phyloP scores from a whole-genome alignment of 2,797 vertebrate species.

The Alouatta caraya region DNA sequence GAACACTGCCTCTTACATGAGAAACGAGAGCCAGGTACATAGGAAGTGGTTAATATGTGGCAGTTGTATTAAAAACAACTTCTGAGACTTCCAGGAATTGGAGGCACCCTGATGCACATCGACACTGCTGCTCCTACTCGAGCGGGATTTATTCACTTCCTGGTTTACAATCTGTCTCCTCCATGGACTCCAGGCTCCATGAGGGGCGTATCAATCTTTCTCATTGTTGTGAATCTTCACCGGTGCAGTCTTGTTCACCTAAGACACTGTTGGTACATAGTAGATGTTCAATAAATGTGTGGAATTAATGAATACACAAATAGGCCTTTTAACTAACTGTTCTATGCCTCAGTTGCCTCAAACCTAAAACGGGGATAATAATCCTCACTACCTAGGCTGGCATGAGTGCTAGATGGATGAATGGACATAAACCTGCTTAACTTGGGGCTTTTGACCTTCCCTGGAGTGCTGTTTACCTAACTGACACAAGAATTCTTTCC shows the following conservation, averaged over 20 bases:
- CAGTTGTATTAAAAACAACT: background rate
- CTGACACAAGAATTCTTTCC: background rate
- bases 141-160: background rate
- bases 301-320: background rate
- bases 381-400: background rate
- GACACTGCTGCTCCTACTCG: background rate
- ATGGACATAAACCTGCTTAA: background rate
- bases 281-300: background rate
- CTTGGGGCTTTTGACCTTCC: background rate
- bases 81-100: background rate
- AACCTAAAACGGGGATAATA: background rate
- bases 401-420: background rate
- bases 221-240: background rate
- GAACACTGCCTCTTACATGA: rapidly evolving
- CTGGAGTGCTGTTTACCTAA: background rate
- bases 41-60: too few relatives aligned
- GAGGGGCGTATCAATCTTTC: background rate
- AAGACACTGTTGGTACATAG: background rate
- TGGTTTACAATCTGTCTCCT: background rate
- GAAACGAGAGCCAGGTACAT: background rate
- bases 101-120: background rate
- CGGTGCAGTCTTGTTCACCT: background rate
- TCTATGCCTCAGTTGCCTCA: background rate
- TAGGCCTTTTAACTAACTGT: background rate
- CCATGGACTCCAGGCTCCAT: background rate